These are phyloP conservation scores for Rhynchomys soricoides DNA, from an alignment of 2,113 vertebrate genomes.

Conservation along the genomic window DNA sequence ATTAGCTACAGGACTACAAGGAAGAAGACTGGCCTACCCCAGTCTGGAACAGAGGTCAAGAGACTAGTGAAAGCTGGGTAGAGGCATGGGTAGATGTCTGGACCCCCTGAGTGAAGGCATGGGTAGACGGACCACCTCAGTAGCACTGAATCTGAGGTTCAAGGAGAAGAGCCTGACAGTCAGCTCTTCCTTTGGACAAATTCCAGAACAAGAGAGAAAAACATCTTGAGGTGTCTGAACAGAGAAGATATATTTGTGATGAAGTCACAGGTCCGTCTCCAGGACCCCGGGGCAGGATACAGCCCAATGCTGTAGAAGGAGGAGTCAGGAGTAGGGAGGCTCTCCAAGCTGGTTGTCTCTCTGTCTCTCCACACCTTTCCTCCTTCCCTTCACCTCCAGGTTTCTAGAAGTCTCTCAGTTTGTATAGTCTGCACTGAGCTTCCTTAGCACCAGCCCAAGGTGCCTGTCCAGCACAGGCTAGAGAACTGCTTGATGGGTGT, in stretches of 20 bases:
- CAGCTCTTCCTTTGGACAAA: neutral
- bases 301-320: neutral
- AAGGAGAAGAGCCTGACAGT: neutral
- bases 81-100: too few species aligned
- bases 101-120: too few species aligned
- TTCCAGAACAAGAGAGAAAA: neutral
- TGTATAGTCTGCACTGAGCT: neutral
- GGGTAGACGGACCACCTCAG: neutral
- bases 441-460: neutral
- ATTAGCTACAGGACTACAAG: neutral
- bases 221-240: neutral
- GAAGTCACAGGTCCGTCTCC: neutral
- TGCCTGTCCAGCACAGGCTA: fast-evolving
- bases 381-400: neutral
- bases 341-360: neutral
- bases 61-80: neutral
- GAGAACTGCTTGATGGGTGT: neutral
- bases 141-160: too few species aligned
- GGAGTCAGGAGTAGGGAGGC: too few species aligned
- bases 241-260: neutral
- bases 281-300: neutral
- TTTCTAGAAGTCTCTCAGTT: neutral
- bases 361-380: neutral
- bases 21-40: neutral
- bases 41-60: neutral